Conservation (phyloP, 2,113 vertebrate genomes). For the Python bivittatus region DNA sequence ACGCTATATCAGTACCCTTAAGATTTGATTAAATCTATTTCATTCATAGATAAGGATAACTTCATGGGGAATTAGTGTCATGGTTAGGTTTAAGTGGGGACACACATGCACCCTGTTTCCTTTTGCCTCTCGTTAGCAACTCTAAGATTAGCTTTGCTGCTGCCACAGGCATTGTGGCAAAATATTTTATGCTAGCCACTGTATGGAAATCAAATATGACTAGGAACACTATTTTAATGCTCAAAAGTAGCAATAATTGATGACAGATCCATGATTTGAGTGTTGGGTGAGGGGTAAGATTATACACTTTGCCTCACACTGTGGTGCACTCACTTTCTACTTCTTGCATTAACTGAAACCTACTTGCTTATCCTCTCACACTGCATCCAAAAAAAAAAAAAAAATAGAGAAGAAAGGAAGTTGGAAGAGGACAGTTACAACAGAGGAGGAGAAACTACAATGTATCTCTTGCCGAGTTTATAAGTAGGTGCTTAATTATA, state of each 20-base stretch:
- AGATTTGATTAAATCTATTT: too few relatives aligned
- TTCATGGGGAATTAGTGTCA: too few relatives aligned
- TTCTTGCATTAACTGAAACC: not conserved
- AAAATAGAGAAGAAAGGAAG: not conserved
- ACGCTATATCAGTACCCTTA: too few relatives aligned
- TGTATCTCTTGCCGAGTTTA: not conserved
- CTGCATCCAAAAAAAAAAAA: not conserved
- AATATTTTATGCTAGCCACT: too few relatives aligned
- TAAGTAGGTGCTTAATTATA: too few relatives aligned
- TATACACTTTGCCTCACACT: not conserved
- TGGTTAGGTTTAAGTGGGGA: too few relatives aligned
- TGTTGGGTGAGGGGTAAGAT: not conserved
- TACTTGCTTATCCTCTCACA: not conserved
- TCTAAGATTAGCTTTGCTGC: not conserved
- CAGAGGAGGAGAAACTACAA: not conserved
- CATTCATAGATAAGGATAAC: too few relatives aligned
- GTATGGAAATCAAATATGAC: not conserved
- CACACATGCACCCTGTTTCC: too few relatives aligned
- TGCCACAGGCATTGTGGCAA: not conserved
- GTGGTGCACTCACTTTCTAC: not conserved
- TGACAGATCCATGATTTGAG: not conserved
- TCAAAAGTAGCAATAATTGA: not conserved
- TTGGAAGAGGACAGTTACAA: not conserved
- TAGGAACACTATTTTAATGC: too few relatives aligned
- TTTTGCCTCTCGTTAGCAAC: not conserved